These are phyloP conservation scores for Ectropis crepuscularia DNA, from an alignment of 2,888 invertebrate species.

Conservation along the genomic window DNA sequence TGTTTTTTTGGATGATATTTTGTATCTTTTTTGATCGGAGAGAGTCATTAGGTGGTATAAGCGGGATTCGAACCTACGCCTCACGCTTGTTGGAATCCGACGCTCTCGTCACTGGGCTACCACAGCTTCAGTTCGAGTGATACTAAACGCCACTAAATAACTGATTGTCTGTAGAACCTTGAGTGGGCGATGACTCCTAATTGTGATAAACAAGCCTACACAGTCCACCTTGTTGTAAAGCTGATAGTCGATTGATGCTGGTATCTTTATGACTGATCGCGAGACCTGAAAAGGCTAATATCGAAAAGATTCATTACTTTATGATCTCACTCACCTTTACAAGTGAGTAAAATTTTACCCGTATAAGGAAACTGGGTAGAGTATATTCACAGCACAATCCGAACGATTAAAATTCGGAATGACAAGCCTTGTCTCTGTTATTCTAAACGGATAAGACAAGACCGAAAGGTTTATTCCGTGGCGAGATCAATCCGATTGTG, in stretches of 20 bases:
- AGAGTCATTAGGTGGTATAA: too few relatives aligned
- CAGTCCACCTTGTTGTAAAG: conserved; percentile 16
- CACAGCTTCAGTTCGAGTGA: neutral
- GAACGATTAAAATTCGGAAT: too few relatives aligned
- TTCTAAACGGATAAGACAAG: too few relatives aligned
- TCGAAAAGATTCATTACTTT: conserved; percentile 4
- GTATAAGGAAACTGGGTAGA: neutral
- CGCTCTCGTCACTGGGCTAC: neutral
- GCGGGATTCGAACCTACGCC: too few relatives aligned
- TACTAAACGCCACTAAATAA: conserved; percentile 12
- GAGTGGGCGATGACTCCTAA: conserved; percentile 30
- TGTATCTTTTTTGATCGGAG: too few relatives aligned
- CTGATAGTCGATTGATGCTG: conserved; percentile 5
- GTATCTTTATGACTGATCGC: conserved; percentile 18
- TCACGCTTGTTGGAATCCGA: too few relatives aligned
- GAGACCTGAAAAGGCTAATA: conserved; percentile 5
- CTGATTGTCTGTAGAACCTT: conserved; percentile 29
- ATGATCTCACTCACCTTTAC: conserved; percentile 2
- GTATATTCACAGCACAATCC: too few relatives aligned
- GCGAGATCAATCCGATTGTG: too few relatives aligned
- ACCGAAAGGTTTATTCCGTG: too few relatives aligned
- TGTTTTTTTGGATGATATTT: too few relatives aligned
- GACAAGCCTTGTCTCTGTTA: too few relatives aligned
- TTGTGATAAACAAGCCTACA: conserved; percentile 29
- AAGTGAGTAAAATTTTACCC: neutral